phyloP scores from a whole-genome alignment of 2,113 vertebrate species.

The Cyphomyrus plagiostoma region DNA sequence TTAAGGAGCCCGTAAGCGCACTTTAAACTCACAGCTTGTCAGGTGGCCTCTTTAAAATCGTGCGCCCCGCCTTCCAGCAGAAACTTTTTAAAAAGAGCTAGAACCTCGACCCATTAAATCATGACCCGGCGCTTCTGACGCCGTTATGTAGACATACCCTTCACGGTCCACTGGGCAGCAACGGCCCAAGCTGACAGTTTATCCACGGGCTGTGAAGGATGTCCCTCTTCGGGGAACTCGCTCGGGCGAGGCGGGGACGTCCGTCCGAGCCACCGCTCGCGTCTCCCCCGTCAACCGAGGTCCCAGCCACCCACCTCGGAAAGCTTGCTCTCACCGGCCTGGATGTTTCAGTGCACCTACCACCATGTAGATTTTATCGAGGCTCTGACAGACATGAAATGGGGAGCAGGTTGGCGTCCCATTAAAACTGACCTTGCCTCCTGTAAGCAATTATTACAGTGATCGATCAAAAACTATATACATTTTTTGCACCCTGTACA shows the following conservation, averaged over 20 bases:
- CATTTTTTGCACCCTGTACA: neutral
- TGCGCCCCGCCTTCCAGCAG: conserved; percentile 40
- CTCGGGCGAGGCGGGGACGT: neutral
- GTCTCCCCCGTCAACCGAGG: neutral
- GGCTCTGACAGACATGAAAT: neutral
- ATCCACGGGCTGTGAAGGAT: conserved; percentile 85
- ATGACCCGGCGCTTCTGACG: conserved; percentile 67
- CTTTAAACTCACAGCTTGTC: conserved; percentile 20
- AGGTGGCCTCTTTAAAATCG: conserved; percentile 42
- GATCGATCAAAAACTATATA: neutral
- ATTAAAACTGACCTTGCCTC: neutral
- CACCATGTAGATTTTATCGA: neutral
- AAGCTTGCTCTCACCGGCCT: neutral
- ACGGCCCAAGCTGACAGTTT: conserved; percentile 75
- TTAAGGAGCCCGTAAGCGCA: neutral
- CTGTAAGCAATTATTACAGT: neutral
- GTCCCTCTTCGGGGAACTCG: conserved; percentile 74
- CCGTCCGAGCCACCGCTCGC: neutral
- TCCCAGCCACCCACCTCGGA: neutral
- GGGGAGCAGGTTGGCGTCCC: neutral
- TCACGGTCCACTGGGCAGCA: conserved; percentile 78
- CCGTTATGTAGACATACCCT: conserved; percentile 87
- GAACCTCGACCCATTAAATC: conserved; percentile 97
- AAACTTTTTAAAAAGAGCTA: conserved; percentile 70
- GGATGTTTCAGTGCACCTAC: neutral